Conservation (phyloP, 2,113 vertebrate genomes). For the Microtus richardsoni region DNA sequence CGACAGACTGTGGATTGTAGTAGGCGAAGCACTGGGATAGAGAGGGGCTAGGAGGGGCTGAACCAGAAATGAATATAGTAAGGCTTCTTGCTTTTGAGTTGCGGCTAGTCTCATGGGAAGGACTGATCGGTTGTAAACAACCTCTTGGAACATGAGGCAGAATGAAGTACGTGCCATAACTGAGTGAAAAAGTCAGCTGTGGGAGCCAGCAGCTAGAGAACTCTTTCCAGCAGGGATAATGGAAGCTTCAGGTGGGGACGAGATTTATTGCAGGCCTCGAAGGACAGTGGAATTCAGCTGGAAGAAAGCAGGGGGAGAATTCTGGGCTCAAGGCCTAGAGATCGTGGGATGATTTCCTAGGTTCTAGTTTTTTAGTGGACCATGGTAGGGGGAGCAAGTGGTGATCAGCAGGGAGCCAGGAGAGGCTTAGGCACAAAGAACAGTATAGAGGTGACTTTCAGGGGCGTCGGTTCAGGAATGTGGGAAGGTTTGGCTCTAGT, state of each 20-base stretch:
- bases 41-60: not conserved
- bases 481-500: not conserved
- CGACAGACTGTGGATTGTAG: not conserved
- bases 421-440: not conserved
- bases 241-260: slow-evolving; percentile 11
- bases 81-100: not conserved
- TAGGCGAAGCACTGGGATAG: not conserved
- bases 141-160: slow-evolving; percentile 35
- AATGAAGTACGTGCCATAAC: slow-evolving; percentile 15
- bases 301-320: not conserved
- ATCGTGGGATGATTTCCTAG: not conserved
- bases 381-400: not conserved
- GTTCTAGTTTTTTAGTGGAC: not conserved
- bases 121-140: slow-evolving; percentile 24
- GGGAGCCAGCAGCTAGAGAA: not conserved
- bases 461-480: not conserved
- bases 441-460: not conserved
- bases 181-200: not conserved
- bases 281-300: not conserved
- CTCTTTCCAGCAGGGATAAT: not conserved
- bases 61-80: not conserved
- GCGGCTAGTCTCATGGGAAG: slow-evolving; percentile 15
- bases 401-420: not conserved
- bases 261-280: not conserved
- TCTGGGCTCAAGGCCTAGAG: not conserved